Evolutionary conservation across 2,888 invertebrate genomes (phyloP), one percentile per base, ranked within the genome.

Genomic region (Fragum sueziense): DNA sequence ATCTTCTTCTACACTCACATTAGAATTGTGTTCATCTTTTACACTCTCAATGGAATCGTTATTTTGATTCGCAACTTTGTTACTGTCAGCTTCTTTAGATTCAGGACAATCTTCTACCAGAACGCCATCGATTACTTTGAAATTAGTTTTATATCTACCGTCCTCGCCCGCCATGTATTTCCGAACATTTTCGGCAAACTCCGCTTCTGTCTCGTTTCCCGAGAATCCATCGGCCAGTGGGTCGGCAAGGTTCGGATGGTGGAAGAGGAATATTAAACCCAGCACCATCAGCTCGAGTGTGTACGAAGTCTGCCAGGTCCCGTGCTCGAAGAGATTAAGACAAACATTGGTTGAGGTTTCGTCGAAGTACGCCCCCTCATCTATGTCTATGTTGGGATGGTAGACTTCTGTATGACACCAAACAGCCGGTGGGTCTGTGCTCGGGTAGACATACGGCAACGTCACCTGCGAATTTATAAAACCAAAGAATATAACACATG

Each of bases 381-480:
- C 34, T 20, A 34, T 71, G 54, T 80, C 83, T 37, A 83, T 83
- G 47, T 83, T 83, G 0, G 83, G 83, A 41, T 83, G 83, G 67
- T 77, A 83, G 2, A 83, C 74, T 2, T 74, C 70, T 0, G 83
- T 80, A 14, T 71, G 22, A 41, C 83, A 83, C 59, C 65, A 80
- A 20, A 83, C 68, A 0, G 17, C 41, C 0, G 83, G 83, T 0
- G 73, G 70, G 6, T 25, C n/a, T 17, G 17, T 37, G n/a, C 34
- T 31, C 20, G 71, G 74, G 34, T 74, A 77, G 11, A 34, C 31
- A 31, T 29, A 29, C 0, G 65, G 57, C 25, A 47, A n/a, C 29
- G 29, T 37, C 3, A 67, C 67, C 57, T 57, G 27, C 2, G 25
- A 29, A n/a, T n/a, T n/a, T n/a, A n/a, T n/a, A n/a, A n/a, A n/a